Evolutionary conservation across 1,140 invertebrate genomes (phyloP).

Genomic region (Habropoda laboriosa): DNA sequence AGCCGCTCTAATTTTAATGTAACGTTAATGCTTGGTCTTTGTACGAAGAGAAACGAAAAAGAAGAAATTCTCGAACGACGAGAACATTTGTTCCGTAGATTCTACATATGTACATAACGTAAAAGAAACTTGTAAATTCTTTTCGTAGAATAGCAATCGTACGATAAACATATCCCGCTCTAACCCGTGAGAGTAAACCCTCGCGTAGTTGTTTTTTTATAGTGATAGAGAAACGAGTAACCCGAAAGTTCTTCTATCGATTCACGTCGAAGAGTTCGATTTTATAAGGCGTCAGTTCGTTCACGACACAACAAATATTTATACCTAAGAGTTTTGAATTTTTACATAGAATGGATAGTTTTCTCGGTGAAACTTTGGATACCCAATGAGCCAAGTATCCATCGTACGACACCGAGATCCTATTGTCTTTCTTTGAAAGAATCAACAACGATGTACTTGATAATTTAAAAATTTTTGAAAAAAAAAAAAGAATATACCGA

Average conservation of each 20-base stretch:
- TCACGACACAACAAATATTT: neutral
- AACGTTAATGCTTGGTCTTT: slow-evolving; percentile 29
- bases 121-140: slow-evolving; percentile 5
- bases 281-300: neutral
- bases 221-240: neutral
- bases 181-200: no score
- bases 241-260: neutral
- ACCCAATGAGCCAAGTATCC: slow-evolving; percentile 59
- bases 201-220: neutral
- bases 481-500: no score
- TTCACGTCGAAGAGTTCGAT: neutral
- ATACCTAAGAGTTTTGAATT: neutral
- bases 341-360: slow-evolving; percentile 1
- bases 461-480: neutral
- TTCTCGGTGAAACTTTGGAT: slow-evolving; percentile 18
- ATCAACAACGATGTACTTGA: neutral
- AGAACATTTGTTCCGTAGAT: neutral
- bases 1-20: slow-evolving; percentile 41
- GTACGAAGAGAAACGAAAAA: neutral
- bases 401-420: slow-evolving; percentile 6
- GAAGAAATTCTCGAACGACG: neutral
- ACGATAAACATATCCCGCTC: slow-evolving; percentile 49
- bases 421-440: neutral
- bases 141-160: neutral
- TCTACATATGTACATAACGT: neutral